phyloP scores from a whole-genome alignment of 2,888 invertebrate species.

The Himalopsyche kuldschensis region DNA sequence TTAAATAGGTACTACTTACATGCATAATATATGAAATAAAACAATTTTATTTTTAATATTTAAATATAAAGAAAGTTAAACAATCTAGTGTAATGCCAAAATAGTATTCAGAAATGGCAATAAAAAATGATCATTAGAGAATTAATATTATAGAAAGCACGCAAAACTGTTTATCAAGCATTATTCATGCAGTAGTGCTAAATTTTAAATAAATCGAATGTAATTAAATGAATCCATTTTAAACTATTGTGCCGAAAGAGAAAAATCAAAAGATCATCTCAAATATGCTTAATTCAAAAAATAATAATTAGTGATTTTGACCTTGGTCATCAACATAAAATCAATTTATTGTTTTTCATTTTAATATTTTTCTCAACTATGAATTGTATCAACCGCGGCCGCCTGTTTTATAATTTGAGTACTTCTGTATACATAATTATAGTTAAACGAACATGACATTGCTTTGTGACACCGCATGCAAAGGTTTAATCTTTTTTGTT shows the following conservation, averaged over 20 bases:
- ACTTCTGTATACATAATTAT: background rate
- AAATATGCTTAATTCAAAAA: background rate
- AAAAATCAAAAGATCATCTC: background rate
- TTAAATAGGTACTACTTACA: background rate
- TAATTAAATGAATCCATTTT: background rate
- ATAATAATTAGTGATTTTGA: background rate
- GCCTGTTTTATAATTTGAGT: background rate
- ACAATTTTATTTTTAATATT: background rate
- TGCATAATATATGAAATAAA: background rate
- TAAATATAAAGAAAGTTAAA: background rate
- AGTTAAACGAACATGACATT: background rate
- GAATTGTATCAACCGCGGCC: too few relatives aligned
- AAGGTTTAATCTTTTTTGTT: background rate
- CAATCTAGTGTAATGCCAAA: background rate
- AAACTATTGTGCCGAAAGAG: background rate
- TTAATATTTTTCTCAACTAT: background rate
- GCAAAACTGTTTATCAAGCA: background rate
- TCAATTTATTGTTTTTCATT: background rate
- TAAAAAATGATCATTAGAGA: background rate
- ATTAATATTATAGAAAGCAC: background rate
- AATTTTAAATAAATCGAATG: background rate
- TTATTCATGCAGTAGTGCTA: background rate
- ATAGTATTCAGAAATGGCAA: background rate
- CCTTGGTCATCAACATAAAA: background rate
- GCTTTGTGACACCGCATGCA: background rate